phyloP scores from a whole-genome alignment of 2,888 invertebrate genomes.

The Phyllotreta cruciferae region DNA sequence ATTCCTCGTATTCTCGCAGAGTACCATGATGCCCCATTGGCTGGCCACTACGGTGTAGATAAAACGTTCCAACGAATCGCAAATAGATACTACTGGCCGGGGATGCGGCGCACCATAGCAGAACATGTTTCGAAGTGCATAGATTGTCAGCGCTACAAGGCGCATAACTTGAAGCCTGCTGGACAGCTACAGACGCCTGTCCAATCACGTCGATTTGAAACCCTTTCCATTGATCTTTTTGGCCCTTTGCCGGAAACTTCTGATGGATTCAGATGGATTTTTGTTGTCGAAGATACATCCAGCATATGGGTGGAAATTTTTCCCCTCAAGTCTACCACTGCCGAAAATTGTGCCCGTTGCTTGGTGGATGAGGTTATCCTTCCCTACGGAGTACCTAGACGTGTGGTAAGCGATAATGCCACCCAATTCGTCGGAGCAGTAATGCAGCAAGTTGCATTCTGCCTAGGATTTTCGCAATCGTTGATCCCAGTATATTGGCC shows the following conservation, averaged over 20 bases:
- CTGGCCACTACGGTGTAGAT: constrained; percentile 22
- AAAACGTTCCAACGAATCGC: too few relatives aligned
- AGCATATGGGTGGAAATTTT: constrained; percentile 44
- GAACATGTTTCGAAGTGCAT: constrained; percentile 13
- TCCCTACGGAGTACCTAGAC: constrained; percentile 50
- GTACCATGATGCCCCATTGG: background rate
- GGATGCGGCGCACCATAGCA: background rate
- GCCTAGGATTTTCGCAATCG: constrained; percentile 7
- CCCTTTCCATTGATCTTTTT: constrained; percentile 46
- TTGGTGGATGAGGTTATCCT: constrained; percentile 46
- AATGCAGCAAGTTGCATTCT: constrained; percentile 16
- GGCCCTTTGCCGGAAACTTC: constrained; percentile 44
- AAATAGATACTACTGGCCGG: background rate
- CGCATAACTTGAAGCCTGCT: too few relatives aligned
- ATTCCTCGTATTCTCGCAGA: constrained; percentile 15
- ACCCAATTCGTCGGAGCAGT: constrained; percentile 2
- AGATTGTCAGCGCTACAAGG: too few relatives aligned
- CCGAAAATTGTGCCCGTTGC: constrained; percentile 37
- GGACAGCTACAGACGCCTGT: constrained; percentile 44
- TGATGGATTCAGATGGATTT: constrained; percentile 39
- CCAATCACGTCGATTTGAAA: constrained; percentile 43
- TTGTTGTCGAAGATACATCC: constrained; percentile 46
- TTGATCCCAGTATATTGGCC: constrained; percentile 12
- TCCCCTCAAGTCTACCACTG: constrained; percentile 31
- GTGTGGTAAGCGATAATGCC: constrained; percentile 37